Conservation (phyloP, 35 echinoderm and acorn worm species). For the Lytechinus pictus region DNA sequence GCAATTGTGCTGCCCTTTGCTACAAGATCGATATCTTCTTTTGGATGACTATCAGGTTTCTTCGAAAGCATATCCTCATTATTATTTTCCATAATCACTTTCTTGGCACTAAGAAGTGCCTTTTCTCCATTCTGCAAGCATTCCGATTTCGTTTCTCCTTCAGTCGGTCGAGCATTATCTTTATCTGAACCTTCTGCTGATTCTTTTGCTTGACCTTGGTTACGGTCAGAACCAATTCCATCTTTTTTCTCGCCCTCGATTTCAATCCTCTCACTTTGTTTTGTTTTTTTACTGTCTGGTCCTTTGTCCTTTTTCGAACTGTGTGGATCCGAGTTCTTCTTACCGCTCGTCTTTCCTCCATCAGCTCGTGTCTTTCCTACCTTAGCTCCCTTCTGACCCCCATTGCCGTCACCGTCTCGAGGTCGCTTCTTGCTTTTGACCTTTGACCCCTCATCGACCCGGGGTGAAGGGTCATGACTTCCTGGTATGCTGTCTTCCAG, state of each 20-base stretch:
- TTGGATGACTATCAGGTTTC: neutral
- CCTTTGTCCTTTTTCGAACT: neutral
- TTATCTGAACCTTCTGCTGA: neutral
- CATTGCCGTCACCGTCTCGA: neutral
- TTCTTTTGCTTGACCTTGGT: neutral
- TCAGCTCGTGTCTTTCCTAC: slow-evolving; percentile 32
- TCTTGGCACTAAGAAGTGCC: neutral
- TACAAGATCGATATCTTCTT: neutral
- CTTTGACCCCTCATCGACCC: slow-evolving; percentile 58
- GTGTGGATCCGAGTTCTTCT: slow-evolving; percentile 43
- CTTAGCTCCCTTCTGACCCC: slow-evolving; percentile 35
- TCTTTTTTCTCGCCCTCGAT: neutral
- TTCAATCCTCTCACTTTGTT: slow-evolving; percentile 21
- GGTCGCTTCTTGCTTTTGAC: slow-evolving; percentile 57
- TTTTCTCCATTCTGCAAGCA: slow-evolving; percentile 23
- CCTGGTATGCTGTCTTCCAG: slow-evolving; percentile 78
- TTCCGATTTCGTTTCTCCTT: neutral
- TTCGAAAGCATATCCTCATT: neutral
- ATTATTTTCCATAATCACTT: slow-evolving; percentile 10
- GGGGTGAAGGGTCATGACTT: slow-evolving; percentile 16
- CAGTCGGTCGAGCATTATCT: neutral
- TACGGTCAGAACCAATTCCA: neutral
- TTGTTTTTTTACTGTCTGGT: neutral
- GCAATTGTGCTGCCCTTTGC: neutral
- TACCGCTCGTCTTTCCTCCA: slow-evolving; percentile 25